Base-by-base conservation (phyloP, 1,140 invertebrate species). In the Drosophila mayri region DNA sequence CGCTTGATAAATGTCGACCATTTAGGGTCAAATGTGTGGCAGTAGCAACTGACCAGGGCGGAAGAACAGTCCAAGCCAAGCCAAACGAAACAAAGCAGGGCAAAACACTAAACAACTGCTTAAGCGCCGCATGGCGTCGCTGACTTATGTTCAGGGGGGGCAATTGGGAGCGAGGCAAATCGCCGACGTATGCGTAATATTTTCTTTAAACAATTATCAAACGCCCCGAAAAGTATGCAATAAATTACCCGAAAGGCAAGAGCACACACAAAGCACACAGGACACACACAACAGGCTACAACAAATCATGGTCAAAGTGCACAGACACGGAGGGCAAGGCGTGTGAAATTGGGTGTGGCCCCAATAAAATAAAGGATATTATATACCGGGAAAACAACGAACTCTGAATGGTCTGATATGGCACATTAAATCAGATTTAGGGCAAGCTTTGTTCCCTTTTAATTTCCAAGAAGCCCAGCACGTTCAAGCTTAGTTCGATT, bases 181-280 rank as follows among this genome's bases (percentile, higher is more conserved):
- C 76, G 83, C 84, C 73, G 57, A 73, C 83, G 83, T 87, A 87
- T 88, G 84, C 80, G 81, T 90, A 85, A 90, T 90, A 90, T 90
- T 90, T 90, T 90, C 85, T 90, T 90, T 90, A 90, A 90, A 90
- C 81, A 90, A 90, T 90, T 90, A 90, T 90, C 85, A 90, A 90
- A 73, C 81, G 78, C 85, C 80, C 80, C 71, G 38, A 79, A 90
- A 90, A 90, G 85, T 85, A 81, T 73, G 64, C 78, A 55, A 90
- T 90, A 90, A 90, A 90, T 90, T 67, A 82, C 62, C 66, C 41
- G 20, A 77, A 78, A 85, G 79, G 59, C 46, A 57, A 41, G 20
- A 52, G 18, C 44, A 35, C 70, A 50, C 50, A 49, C 49, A 67
- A 54, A 22, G 12, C 32, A 22, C 43, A 58, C n/a, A 47, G 32